Evolutionary conservation across 1,140 invertebrate genomes (phyloP), one percentile per base, ranked within the genome.

Genomic region (Euura saliciscinereae): DNA sequence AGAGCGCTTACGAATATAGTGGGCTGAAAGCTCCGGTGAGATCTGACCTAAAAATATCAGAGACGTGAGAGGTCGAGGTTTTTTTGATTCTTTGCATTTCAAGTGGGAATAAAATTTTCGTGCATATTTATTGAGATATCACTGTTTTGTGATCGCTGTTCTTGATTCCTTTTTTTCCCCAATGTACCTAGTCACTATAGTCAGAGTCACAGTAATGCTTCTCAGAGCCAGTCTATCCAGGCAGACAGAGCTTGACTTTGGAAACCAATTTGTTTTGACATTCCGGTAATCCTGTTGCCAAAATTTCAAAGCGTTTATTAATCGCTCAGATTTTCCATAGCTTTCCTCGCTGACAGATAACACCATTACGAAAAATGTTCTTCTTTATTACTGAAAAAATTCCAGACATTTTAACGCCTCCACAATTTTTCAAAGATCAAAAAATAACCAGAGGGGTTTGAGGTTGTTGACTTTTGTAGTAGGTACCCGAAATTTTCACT

Each of bases 231-330:
- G 28, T 28, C 28, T 28, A 28, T 28, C 28, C 51, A n/a, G 13
- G 13, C 10, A 59, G 5, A 59, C 13, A 59, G 51, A 11, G 51
- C 6, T 59, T 59, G 51, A 59, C 51, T 4, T 59, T 6, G 51
- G 51, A 6, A 59, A 6, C 51, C 51, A 59, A 59, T 59, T 59
- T 59, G 51, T 6, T 59, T 59, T 59, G 51, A 59, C 51, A n/a
- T 59, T 59, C 13, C 8, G 51, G 51, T 59, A 59, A 59, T 59
- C 51, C 51, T 59, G 51, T 59, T 59, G 51, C 51, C 51, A 59
- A 4, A 59, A 11, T 59, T 59, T 59, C 51, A 11, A 59, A 59
- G 51, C 51, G 10, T 8, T 59, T 59, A 59, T 59, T 59, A 59
- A 59, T 59, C 13, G 51, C 8, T 59, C 10, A 59, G 51, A 59